These are phyloP conservation scores for Rattus norvegicus DNA, from an alignment of 2,113 vertebrate genomes.

Conservation along the genomic window DNA sequence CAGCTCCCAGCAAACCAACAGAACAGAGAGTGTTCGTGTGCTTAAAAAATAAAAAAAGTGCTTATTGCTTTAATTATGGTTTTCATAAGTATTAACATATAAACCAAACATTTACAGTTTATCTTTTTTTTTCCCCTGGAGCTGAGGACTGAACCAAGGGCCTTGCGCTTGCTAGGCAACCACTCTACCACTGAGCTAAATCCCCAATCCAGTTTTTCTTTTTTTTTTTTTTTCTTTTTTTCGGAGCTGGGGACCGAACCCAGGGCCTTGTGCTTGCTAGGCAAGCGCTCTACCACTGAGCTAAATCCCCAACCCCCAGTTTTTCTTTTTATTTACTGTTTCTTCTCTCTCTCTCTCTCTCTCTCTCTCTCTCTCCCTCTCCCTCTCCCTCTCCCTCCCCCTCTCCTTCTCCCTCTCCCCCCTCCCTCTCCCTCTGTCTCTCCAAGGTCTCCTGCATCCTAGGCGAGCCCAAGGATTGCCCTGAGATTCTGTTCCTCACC, in stretches of 20 bases:
- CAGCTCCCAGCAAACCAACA: not conserved
- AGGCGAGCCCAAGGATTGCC: not conserved
- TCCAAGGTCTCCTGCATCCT: not conserved
- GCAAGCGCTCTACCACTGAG: too few species aligned
- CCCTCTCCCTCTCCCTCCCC: not conserved
- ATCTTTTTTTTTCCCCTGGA: too few species aligned
- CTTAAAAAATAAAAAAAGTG: constrained; percentile 21
- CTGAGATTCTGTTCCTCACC: not conserved
- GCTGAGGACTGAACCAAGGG: too few species aligned
- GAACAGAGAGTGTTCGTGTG: not conserved
- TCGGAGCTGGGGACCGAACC: too few species aligned
- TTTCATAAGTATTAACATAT: not conserved
- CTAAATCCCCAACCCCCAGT: too few species aligned
- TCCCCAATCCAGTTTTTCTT: too few species aligned
- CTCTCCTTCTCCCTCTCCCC: not conserved
- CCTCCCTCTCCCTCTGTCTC: not conserved
- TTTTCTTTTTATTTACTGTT: not conserved
- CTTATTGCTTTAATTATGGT: not conserved
- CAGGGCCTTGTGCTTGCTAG: too few species aligned
- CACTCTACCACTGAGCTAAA: too few species aligned
- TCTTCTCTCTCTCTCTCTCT: not conserved
- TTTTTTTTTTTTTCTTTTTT: too few species aligned
- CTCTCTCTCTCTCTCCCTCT: not conserved
- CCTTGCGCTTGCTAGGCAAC: too few species aligned
- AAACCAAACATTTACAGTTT: not conserved